A percentile compares a stretch with the other conserved stretches of the same genome.
Conservation (phyloP, 2,113 vertebrate species). For the Psilopsiagon aurifrons region DNA sequence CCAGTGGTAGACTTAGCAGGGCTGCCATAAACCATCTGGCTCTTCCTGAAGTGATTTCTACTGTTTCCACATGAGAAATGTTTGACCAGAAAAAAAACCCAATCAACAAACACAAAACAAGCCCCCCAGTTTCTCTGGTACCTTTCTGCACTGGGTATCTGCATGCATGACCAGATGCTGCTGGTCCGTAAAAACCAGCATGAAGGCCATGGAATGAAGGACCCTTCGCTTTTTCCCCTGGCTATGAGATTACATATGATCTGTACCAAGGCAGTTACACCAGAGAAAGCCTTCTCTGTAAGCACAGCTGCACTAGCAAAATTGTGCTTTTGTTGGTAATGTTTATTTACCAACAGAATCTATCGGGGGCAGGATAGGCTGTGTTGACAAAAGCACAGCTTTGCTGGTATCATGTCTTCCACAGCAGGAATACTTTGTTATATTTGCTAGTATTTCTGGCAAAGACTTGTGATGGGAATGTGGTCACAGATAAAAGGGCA, state of each 20-base stretch:
- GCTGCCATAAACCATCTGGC: not conserved
- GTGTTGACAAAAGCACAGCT: not conserved
- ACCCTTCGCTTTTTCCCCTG: not conserved
- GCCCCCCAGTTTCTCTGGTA: not conserved
- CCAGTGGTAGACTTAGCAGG: fast-evolving
- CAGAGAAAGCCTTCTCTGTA: not conserved
- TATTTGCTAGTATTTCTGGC: not conserved
- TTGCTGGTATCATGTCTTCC: not conserved
- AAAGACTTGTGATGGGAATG: not conserved
- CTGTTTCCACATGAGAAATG: not conserved
- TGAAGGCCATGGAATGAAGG: not conserved
- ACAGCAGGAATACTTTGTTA: not conserved
- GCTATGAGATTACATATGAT: not conserved
- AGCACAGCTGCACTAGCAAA: slow-evolving; percentile 14
- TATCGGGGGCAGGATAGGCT: not conserved
- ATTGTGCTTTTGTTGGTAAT: not conserved
- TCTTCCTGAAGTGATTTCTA: not conserved
- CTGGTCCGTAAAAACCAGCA: not conserved
- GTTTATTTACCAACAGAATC: slow-evolving; percentile 24
- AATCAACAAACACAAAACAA: not conserved
- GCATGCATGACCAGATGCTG: not conserved
- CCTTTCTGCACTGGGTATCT: not conserved
- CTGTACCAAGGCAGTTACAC: not conserved
- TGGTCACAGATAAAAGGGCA: not conserved
- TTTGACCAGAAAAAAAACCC: not conserved